A percentile compares a stretch with the other conserved stretches of the same genome.
These are phyloP conservation scores for Bucorvus abyssinicus DNA, from an alignment of 2,797 vertebrate genomes.

Conservation along the genomic window DNA sequence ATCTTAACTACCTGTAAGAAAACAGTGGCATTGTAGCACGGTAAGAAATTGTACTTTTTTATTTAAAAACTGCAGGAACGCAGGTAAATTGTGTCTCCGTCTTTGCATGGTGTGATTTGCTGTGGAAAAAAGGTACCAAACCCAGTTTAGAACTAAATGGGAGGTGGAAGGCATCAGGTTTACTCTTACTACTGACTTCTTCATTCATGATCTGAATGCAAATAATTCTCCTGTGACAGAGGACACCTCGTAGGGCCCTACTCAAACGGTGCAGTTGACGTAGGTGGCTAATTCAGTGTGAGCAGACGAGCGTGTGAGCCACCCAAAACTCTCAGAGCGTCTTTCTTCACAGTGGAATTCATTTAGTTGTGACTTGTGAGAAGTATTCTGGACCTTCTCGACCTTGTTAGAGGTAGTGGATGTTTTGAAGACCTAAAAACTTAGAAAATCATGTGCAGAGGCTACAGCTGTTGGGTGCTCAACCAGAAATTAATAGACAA, in stretches of 20 bases:
- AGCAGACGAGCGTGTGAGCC: neutral
- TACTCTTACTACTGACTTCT: neutral
- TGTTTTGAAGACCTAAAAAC: neutral
- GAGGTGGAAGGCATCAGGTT: neutral
- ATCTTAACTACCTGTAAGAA: neutral
- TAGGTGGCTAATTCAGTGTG: neutral
- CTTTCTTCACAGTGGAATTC: neutral
- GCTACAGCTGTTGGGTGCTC: neutral
- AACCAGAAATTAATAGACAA: neutral
- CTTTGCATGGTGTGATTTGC: neutral
- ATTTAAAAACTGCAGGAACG: neutral
- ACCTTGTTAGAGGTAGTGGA: neutral
- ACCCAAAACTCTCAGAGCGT: neutral
- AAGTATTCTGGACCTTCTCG: neutral
- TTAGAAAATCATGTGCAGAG: accelerated
- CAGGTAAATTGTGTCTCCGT: neutral
- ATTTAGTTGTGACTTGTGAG: neutral
- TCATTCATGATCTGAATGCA: neutral
- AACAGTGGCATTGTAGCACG: neutral
- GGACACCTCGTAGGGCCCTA: neutral
- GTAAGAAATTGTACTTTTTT: neutral
- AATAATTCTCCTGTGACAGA: neutral
- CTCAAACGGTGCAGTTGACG: accelerated
- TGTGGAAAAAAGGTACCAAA: neutral
- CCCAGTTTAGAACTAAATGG: neutral